Evolutionary conservation across 1,140 invertebrate species (phyloP).

Genomic region (Heliconius himera): DNA sequence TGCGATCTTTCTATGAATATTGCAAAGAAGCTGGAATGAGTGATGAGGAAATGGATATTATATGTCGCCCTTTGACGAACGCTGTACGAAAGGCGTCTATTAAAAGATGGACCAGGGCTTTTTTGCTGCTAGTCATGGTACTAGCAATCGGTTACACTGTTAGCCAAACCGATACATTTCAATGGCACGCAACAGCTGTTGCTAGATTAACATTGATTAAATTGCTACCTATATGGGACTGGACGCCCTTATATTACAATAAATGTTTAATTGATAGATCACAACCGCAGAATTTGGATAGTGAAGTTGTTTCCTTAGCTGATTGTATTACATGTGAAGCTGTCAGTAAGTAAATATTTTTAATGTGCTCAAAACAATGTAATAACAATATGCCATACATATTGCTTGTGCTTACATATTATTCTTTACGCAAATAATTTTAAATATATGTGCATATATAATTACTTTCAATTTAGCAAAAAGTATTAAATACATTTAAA

Average conservation of each 20-base stretch:
- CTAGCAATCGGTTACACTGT: slow-evolving; percentile 73
- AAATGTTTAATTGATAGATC: slow-evolving; percentile 87
- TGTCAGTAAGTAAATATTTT: slow-evolving; percentile 64
- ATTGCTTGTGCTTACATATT: no score
- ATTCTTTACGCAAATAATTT: not conserved
- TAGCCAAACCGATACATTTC: slow-evolving; percentile 78
- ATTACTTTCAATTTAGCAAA: no score
- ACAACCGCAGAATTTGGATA: slow-evolving; percentile 58
- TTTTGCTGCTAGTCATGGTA: slow-evolving; percentile 65
- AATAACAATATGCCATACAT: no score
- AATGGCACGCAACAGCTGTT: slow-evolving; percentile 84
- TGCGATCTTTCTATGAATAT: slow-evolving; percentile 84
- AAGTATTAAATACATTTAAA: no score
- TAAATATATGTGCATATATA: no score
- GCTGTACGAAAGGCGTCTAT: slow-evolving; percentile 83
- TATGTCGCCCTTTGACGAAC: slow-evolving; percentile 84
- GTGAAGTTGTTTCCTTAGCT: slow-evolving; percentile 52
- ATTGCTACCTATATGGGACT: slow-evolving; percentile 89
- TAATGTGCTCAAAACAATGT: not conserved
- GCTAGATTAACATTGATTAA: slow-evolving; percentile 85
- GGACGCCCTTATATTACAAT: slow-evolving; percentile 89
- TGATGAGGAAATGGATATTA: slow-evolving; percentile 85
- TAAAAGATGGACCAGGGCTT: slow-evolving; percentile 76
- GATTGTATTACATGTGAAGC: slow-evolving; percentile 79
- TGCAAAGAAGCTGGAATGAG: slow-evolving; percentile 86